phyloP scores from a whole-genome alignment of 23 tunicate genomes.

The Phallusia fumigata region DNA sequence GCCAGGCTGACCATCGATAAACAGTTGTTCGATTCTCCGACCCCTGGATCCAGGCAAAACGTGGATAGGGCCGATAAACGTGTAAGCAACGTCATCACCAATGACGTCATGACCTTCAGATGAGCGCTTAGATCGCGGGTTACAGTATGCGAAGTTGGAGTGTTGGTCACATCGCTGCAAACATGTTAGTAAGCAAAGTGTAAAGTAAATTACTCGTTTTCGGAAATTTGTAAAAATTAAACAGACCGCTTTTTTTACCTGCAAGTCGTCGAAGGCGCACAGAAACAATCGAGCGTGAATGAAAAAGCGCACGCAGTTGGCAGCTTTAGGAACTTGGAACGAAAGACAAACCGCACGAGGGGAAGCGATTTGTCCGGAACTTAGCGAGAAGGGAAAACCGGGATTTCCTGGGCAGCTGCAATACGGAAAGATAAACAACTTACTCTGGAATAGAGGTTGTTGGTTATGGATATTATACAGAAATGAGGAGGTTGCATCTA shows the following conservation, averaged over 20 bases:
- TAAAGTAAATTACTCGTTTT: too few species aligned
- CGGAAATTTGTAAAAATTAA: too few species aligned
- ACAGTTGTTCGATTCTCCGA: not conserved
- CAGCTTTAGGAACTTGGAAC: conserved; percentile 12
- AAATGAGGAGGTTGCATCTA: too few species aligned
- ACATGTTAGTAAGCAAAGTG: too few species aligned
- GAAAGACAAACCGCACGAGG: conserved; percentile 5
- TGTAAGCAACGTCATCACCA: not conserved
- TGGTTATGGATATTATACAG: too few species aligned
- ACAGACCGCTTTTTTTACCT: too few species aligned
- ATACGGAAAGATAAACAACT: not conserved
- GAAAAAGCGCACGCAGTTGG: not conserved
- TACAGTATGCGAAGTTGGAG: not conserved
- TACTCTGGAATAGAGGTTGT: too few species aligned
- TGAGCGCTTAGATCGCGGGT: not conserved
- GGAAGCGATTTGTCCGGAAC: conserved; percentile 9
- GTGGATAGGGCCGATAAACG: conserved; percentile 13
- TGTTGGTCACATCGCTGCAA: not conserved
- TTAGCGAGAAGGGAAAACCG: not conserved
- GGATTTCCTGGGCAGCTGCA: conserved; percentile 16
- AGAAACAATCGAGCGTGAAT: not conserved
- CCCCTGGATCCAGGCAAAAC: not conserved
- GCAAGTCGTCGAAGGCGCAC: not conserved
- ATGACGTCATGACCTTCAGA: not conserved
- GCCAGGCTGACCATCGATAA: not conserved